These are phyloP conservation scores for Drosophila gaucha DNA, from an alignment of 2,888 invertebrate genomes.

Conservation along the genomic window DNA sequence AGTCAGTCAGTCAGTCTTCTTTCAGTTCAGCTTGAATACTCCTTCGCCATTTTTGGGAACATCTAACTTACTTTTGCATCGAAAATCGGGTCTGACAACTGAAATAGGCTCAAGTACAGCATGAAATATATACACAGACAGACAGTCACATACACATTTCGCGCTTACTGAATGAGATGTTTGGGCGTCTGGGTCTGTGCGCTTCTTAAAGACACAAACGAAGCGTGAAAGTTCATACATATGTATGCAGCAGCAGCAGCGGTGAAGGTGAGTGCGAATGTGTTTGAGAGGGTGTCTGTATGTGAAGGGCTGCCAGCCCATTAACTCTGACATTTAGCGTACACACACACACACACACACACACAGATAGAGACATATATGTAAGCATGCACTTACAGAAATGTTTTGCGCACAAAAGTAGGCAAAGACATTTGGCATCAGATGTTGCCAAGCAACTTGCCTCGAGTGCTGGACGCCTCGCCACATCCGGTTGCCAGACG, in stretches of 20 bases:
- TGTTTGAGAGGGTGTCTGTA: conserved; percentile 24
- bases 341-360: conserved; percentile 17
- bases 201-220: conserved; percentile 29
- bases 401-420: conserved; percentile 46
- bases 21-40: conserved; percentile 23
- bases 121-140: conserved; percentile 60
- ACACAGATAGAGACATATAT: background rate
- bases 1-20: conserved; percentile 12
- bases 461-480: no score
- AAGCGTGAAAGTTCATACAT: conserved; percentile 48
- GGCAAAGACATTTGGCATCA: conserved; percentile 43
- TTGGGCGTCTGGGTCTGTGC: conserved; percentile 3
- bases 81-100: conserved; percentile 59
- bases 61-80: conserved; percentile 38
- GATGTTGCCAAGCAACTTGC: conserved; percentile 35
- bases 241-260: conserved; percentile 14
- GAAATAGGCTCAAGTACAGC: conserved; percentile 68
- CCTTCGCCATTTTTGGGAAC: conserved; percentile 21
- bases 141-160: background rate
- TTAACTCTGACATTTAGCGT: conserved; percentile 61
- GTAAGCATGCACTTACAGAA: conserved; percentile 27
- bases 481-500: conserved; percentile 6
- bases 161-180: conserved; percentile 4
- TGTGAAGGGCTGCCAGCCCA: conserved; percentile 42
- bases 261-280: conserved; percentile 27